Conservation (phyloP, 2,113 vertebrate genomes). For the Rostratula benghalensis region DNA sequence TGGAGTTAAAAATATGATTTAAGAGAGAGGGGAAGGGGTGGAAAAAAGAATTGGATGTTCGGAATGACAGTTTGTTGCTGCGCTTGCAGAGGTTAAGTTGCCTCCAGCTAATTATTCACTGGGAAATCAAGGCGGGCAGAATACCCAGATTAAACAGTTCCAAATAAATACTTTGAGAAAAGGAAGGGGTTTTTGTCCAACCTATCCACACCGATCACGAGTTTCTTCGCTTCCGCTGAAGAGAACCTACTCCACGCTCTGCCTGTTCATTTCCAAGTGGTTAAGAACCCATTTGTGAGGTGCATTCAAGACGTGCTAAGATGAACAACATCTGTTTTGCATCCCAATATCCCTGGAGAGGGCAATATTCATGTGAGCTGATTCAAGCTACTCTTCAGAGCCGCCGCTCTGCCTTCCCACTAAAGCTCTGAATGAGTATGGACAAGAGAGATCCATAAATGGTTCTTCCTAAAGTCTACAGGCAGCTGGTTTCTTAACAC, state of each 20-base stretch:
- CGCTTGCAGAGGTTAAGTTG: background rate
- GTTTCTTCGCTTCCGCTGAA: background rate
- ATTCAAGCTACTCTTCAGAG: conserved; percentile 59
- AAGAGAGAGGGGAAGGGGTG: background rate
- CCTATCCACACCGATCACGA: background rate
- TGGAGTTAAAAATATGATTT: background rate
- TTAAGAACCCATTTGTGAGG: conserved; percentile 29
- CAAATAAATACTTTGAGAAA: background rate
- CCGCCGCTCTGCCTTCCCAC: conserved; percentile 44
- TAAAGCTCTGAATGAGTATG: conserved; percentile 37
- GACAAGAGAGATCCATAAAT: conserved; percentile 37
- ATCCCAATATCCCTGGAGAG: conserved; percentile 63
- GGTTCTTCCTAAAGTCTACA: conserved; percentile 6
- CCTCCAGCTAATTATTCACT: background rate
- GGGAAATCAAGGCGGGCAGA: background rate
- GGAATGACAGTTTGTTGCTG: too few species aligned
- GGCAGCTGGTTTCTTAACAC: conserved; percentile 37
- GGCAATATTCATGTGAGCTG: conserved; percentile 55
- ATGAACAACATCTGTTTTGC: conserved; percentile 54
- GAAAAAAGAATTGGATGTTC: background rate
- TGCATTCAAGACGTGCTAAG: background rate
- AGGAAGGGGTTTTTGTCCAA: background rate
- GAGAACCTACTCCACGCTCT: conserved; percentile 2
- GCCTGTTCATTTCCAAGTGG: background rate
- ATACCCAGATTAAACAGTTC: background rate